Percentiles rank a stretch among this genome's conserved stretches.
Conservation (phyloP, 2,888 invertebrate genomes). For the Harmothoe impar region DNA sequence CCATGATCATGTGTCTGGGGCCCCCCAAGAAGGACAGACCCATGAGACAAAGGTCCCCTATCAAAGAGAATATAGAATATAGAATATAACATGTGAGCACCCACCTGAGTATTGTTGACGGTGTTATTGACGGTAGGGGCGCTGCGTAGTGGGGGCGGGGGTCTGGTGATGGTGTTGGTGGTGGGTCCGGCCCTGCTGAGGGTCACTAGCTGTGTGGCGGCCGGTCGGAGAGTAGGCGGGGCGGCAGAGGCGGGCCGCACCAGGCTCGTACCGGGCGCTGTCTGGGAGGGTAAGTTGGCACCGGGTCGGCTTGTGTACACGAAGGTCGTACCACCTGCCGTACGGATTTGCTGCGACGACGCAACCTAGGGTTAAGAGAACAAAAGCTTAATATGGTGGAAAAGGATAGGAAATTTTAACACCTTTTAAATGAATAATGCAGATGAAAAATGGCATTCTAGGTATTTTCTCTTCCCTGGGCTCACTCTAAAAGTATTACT, state of each 20-base stretch:
- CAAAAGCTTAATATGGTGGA: not conserved
- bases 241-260: not conserved
- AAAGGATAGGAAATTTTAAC: no score
- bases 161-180: not conserved
- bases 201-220: slow-evolving; percentile 10
- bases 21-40: no score
- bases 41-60: no score
- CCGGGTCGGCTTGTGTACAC: slow-evolving; percentile 30
- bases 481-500: no score
- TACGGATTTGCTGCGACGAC: not conserved
- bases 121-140: not conserved
- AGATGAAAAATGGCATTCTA: not conserved
- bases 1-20: no score
- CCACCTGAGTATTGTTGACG: slow-evolving; percentile 11
- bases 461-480: no score
- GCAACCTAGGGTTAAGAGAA: not conserved
- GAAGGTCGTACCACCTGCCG: not conserved
- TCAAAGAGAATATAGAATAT: no score
- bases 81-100: no score
- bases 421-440: not conserved
- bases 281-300: not conserved
- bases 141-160: slow-evolving; percentile 40
- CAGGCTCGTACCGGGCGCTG: slow-evolving; percentile 27
- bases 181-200: not conserved
- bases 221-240: slow-evolving; percentile 50